A percentile compares a stretch with the other conserved stretches of the same genome.
These are phyloP conservation scores for Drosophila trapezifrons DNA, from an alignment of 1,140 invertebrate genomes.

Conservation along the genomic window DNA sequence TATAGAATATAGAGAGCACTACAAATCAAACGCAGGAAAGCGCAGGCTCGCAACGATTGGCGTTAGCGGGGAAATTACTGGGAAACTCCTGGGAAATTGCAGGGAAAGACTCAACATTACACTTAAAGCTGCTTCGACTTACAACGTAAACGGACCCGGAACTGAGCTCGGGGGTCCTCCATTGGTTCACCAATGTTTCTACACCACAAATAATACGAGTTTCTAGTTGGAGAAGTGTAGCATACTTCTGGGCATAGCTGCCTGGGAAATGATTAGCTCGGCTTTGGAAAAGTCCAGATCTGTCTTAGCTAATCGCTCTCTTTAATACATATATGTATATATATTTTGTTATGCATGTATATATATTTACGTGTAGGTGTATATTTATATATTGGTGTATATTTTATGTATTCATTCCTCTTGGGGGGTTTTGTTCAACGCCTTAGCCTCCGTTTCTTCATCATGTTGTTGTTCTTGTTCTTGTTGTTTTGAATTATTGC, in stretches of 20 bases:
- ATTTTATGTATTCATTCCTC: slow-evolving; percentile 76
- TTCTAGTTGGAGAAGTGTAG: slow-evolving; percentile 28
- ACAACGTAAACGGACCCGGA: slow-evolving; percentile 40
- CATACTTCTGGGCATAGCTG: slow-evolving; percentile 30
- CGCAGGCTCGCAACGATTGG: slow-evolving; percentile 54
- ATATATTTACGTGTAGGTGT: slow-evolving; percentile 59
- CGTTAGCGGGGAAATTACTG: slow-evolving; percentile 57
- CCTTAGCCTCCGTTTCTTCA: slow-evolving; percentile 3
- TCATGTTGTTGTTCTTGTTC: slow-evolving; percentile 28
- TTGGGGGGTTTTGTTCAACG: slow-evolving; percentile 42
- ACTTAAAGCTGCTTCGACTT: slow-evolving; percentile 67
- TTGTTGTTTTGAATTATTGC: slow-evolving; percentile 81
- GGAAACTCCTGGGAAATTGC: slow-evolving; percentile 44
- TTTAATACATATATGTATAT: slow-evolving; percentile 48
- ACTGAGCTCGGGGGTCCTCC: slow-evolving; percentile 7
- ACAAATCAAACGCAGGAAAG: slow-evolving; percentile 55
- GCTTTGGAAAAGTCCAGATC: slow-evolving; percentile 23
- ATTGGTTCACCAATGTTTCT: not conserved
- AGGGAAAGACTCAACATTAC: slow-evolving; percentile 72
- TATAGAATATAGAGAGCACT: slow-evolving; percentile 55
- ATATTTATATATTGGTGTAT: slow-evolving; percentile 82
- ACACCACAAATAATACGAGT: slow-evolving; percentile 46
- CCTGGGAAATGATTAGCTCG: slow-evolving; percentile 35
- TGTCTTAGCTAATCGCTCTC: slow-evolving; percentile 43
- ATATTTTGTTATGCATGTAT: slow-evolving; percentile 51